A percentile compares a stretch with the other conserved stretches of the same genome.
Evolutionary conservation across 2,888 invertebrate genomes (phyloP).

Genomic region (Ophioninae sp.): DNA sequence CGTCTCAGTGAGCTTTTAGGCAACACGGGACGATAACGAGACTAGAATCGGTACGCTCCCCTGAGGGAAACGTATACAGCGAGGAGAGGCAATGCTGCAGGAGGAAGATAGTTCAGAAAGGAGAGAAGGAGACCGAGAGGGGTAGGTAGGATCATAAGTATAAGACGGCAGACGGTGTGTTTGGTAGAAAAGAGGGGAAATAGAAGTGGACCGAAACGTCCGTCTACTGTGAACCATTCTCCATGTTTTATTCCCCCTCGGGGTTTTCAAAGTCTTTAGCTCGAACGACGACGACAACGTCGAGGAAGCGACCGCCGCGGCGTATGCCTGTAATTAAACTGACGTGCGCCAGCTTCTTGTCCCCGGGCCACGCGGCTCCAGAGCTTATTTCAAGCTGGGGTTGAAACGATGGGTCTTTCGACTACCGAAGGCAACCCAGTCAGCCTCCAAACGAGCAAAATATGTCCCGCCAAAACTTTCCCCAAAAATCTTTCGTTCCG

Average conservation of each 20-base stretch:
- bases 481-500: background rate
- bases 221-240: slow-evolving; percentile 29
- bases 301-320: slow-evolving; percentile 43
- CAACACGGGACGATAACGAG: slow-evolving; percentile 28
- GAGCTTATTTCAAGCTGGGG: slow-evolving; percentile 41
- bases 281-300: slow-evolving; percentile 36
- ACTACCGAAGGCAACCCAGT: background rate
- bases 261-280: slow-evolving; percentile 56
- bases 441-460: slow-evolving; percentile 53
- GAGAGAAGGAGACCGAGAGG: background rate
- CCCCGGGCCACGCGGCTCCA: slow-evolving; percentile 40
- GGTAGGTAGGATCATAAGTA: background rate
- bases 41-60: slow-evolving; percentile 42
- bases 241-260: slow-evolving; percentile 32
- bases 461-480: slow-evolving; percentile 16
- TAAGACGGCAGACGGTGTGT: background rate
- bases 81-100: background rate
- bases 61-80: background rate
- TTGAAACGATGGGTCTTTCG: slow-evolving; percentile 26
- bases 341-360: slow-evolving; percentile 57
- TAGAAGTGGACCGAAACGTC: slow-evolving; percentile 5
- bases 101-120: background rate
- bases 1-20: slow-evolving; percentile 16
- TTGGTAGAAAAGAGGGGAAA: background rate
- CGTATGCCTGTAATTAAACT: slow-evolving; percentile 61